Base-by-base conservation (phyloP, 2,888 invertebrate species). In the Andrena flavipes region DNA sequence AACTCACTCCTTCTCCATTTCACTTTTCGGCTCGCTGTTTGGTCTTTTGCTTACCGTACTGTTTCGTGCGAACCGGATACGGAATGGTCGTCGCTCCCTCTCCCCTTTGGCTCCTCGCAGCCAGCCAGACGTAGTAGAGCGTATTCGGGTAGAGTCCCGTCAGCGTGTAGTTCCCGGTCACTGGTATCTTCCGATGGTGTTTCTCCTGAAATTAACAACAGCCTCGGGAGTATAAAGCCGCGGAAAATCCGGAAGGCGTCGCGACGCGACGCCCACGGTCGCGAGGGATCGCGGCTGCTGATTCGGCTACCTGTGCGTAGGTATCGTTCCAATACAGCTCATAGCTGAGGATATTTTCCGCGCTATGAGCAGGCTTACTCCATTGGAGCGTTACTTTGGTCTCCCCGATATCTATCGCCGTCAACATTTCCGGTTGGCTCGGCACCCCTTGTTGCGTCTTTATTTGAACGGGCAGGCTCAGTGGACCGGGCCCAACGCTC, bases 381-480 rank as follows among this genome's bases (percentile, higher is more conserved):
- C 99, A 99, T 89, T 97, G 97, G 91, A 99, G 95, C 78, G 97
- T 97, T 76, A 99, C 98, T 80, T 97, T 96, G 70, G 98, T 98
- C 94, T 99, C 98, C 70, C 98, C 98, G 74, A 97, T 96, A 93
- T 98, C 97, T 82, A 97, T 96, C 16, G 97, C 97, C 89, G 97
- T 96, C 91, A 99, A 95, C 95, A 98, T 97, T 90, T 97, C 97
- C 16, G 99, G 99, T 94, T 99, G 99, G 84, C 98, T 98, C 70
- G 99, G 99, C 85, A 99, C 99, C 96, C 99, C 99, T 96, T 98
- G 99, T 92, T 98, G 98, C 35, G 99, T 99, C 95, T 99, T 98
- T 90, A 99, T 99, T 94, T 98, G 98, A n/a, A 99, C 98, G n/a
- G 99, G 98, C 3, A 97, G 96, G 87, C 99, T 99, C 88, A 98